Base-by-base conservation (phyloP, 2,797 vertebrate genomes). In the Simalia tracyae region DNA sequence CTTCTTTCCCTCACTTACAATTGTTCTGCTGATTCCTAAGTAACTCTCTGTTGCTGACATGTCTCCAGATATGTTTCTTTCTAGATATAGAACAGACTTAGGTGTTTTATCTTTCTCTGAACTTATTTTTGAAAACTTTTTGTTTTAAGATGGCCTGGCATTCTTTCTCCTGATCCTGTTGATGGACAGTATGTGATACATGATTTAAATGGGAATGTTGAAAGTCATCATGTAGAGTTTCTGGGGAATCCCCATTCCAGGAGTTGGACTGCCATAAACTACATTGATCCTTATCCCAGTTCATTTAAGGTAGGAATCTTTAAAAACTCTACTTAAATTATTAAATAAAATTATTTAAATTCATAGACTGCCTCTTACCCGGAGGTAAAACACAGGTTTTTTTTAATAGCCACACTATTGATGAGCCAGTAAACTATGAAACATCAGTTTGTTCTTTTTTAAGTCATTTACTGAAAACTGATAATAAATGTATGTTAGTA, bases 191-290 rank as follows among this genome's bases (percentile, higher is more conserved):
- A 94, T 8, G 56, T 94, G 72, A 91, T 81, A 1, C 91, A 90
- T 92, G 94, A 95, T 90, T 84, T 84, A 59, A 88, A 92, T 94
- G 93, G 93, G 89, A 94, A 96, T 94, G 90, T 97, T 95, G 95
- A 97, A 92, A 87, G 68, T 4, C 96, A 91, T 95, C 93, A 91
- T 0, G 24, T 95, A 95, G 95, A 97, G 94, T 97, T 96, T 93
- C 94, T 97, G 91, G 92, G 97, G 81, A 92, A 96, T 92, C 94
- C 92, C 19, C 97, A 90, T 94, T 97, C 93, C 31, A 95, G 93
- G 93, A 60, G 85, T 84, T 97, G 92, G 93, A 72, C 95, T 94
- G 76, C 93, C 88, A 89, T 87, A 57, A 85, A 93, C 31, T 56
- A 17, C 88, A 90, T 95, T 95, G 90, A 72, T 11, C 36, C 68